Percentiles rank a stretch among this genome's conserved stretches.
Evolutionary conservation across 1,140 invertebrate species (phyloP).

Genomic region (Ceratoteleas bidentatus): DNA sequence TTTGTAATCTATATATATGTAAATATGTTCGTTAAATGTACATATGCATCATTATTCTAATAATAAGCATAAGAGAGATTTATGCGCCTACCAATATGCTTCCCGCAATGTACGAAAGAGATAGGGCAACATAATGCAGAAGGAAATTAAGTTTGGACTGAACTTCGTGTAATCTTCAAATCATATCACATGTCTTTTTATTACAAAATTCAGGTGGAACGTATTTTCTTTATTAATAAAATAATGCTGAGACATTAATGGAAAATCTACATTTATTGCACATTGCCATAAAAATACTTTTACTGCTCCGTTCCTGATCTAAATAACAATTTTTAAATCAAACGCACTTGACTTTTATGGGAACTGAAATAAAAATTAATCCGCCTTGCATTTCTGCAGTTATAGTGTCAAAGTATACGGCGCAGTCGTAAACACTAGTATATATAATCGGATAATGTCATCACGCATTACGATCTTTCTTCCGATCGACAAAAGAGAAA

Average conservation of each 20-base stretch:
- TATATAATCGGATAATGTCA: constrained; percentile 42
- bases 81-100: constrained; percentile 3
- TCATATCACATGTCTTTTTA: background rate
- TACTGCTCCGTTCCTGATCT: too few species aligned
- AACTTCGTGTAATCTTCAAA: background rate
- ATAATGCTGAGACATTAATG: too few species aligned
- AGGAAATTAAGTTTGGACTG: background rate
- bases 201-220: background rate
- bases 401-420: constrained; percentile 24
- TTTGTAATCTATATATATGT: too few species aligned
- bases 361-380: constrained; percentile 17
- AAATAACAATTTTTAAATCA: too few species aligned
- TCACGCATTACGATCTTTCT: constrained; percentile 23
- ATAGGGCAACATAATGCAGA: background rate
- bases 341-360: constrained; percentile 1
- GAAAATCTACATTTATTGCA: too few species aligned
- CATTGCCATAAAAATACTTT: too few species aligned
- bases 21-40: too few species aligned
- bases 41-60: too few species aligned
- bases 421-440: constrained; percentile 13
- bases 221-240: too few species aligned
- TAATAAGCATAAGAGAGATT: too few species aligned
- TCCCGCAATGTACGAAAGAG: background rate
- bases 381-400: background rate
- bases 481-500: constrained; percentile 12